phyloP scores from a whole-genome alignment of 35 echinoderm and acorn worm species.

The Acanthaster planci region DNA sequence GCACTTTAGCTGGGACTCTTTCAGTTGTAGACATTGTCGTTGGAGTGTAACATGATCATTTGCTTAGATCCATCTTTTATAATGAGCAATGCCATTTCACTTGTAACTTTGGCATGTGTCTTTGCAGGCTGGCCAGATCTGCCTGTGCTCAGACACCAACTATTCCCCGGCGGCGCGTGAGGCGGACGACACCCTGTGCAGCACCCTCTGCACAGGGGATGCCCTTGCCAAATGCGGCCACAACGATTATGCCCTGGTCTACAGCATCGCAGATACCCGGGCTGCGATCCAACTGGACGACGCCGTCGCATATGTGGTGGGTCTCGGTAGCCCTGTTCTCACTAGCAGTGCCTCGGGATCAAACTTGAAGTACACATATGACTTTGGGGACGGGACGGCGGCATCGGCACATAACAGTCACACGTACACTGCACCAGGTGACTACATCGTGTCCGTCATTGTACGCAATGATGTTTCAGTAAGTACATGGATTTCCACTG shows the following conservation, averaged over 20 bases:
- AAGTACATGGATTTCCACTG: background rate
- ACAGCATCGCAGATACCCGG: background rate
- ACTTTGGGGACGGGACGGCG: background rate
- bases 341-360: background rate
- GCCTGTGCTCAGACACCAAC: background rate
- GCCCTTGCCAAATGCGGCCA: background rate
- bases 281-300: background rate
- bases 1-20: no score
- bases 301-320: background rate
- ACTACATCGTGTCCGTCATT: background rate
- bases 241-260: background rate
- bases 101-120: background rate
- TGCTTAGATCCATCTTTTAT: no score
- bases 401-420: background rate
- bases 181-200: background rate
- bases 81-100: background rate
- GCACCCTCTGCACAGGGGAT: slow-evolving; percentile 1
- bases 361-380: background rate
- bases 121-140: background rate
- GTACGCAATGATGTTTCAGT: background rate
- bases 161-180: background rate
- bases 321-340: background rate
- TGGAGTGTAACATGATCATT: no score
- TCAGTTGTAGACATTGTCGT: no score
- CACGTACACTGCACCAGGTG: background rate